Percentiles rank a stretch among this genome's conserved stretches.
These are phyloP conservation scores for Zingel zingel DNA, from an alignment of 2,113 vertebrate genomes.

Conservation along the genomic window DNA sequence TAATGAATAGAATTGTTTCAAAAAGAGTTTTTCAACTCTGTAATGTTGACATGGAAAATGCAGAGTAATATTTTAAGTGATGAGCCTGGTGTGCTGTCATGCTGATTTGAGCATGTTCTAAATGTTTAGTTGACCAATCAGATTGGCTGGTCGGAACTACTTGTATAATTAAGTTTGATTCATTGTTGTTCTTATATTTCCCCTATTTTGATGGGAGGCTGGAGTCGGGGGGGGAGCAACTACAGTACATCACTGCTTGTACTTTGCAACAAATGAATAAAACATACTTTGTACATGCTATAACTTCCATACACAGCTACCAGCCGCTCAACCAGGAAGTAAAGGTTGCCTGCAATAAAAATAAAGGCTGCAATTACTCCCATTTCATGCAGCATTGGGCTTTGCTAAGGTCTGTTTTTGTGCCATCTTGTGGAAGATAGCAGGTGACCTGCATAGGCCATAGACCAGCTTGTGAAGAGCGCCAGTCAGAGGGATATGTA, in stretches of 20 bases:
- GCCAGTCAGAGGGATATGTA: neutral
- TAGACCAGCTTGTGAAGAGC: neutral
- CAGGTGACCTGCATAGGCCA: slow-evolving; percentile 17
- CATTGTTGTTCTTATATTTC: neutral
- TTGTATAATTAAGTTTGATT: neutral
- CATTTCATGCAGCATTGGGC: slow-evolving; percentile 2
- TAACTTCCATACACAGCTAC: neutral
- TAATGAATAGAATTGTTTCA: too few relatives aligned
- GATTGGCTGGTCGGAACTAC: too few relatives aligned
- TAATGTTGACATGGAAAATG: too few relatives aligned
- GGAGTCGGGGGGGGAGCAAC: neutral
- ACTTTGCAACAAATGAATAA: neutral
- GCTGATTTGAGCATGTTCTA: too few relatives aligned
- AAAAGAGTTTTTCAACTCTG: too few relatives aligned
- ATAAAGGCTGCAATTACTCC: slow-evolving; percentile 23
- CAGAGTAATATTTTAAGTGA: too few relatives aligned
- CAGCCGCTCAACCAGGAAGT: slow-evolving; percentile 12
- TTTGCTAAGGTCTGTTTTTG: slow-evolving; percentile 29
- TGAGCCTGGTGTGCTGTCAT: too few relatives aligned
- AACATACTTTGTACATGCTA: neutral
- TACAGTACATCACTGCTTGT: neutral
- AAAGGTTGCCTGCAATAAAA: slow-evolving; percentile 25
- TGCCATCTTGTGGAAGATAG: neutral
- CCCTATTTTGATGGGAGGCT: neutral
- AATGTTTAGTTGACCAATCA: too few relatives aligned